A percentile compares a stretch with the other conserved stretches of the same genome.
These are phyloP conservation scores for Boulengeromyrus knoepffleri DNA, from an alignment of 2,113 vertebrate species.

Conservation along the genomic window DNA sequence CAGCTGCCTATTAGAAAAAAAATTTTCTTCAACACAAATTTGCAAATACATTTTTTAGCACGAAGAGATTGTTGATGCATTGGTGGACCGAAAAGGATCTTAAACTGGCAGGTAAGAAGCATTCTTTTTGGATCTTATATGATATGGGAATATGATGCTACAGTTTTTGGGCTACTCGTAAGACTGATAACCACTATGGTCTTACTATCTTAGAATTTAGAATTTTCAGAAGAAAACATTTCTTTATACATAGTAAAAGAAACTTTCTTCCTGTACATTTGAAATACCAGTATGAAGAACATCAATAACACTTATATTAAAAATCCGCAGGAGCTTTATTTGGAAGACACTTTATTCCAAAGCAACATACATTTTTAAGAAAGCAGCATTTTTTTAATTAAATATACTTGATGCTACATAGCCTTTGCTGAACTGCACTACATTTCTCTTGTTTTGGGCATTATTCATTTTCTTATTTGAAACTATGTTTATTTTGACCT, in stretches of 20 bases:
- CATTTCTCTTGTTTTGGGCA: not conserved
- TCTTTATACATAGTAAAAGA: not conserved
- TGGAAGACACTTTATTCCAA: not conserved
- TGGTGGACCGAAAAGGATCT: not conserved
- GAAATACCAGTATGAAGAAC: not conserved
- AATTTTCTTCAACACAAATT: not conserved
- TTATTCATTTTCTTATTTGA: not conserved
- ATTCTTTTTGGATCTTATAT: not conserved
- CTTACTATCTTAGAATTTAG: not conserved
- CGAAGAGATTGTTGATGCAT: not conserved
- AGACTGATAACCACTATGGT: not conserved
- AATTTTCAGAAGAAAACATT: not conserved
- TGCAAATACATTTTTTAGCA: not conserved
- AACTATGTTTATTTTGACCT: not conserved
- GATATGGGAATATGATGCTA: not conserved
- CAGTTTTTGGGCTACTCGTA: not conserved
- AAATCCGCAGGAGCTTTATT: not conserved
- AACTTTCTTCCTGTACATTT: not conserved
- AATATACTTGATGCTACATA: not conserved
- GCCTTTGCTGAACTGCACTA: not conserved
- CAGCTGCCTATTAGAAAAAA: not conserved
- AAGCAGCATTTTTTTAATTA: not conserved
- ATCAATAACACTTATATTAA: not conserved
- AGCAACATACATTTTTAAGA: not conserved
- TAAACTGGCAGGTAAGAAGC: not conserved